phyloP scores from a whole-genome alignment of 2,797 vertebrate species.

The Meda fulgida region DNA sequence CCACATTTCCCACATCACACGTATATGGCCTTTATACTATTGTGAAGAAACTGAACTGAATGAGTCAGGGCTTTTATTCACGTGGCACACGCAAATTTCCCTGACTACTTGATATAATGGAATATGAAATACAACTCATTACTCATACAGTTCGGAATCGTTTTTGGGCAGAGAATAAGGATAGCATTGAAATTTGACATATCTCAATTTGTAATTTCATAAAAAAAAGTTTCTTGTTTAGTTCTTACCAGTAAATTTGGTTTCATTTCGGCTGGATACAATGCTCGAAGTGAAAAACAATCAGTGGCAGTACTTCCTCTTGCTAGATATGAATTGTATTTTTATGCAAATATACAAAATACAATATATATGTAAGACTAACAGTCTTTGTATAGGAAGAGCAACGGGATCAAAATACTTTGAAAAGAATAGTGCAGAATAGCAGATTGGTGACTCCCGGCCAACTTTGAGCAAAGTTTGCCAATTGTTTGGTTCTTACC shows the following conservation, averaged over 20 bases:
- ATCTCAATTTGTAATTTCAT: not conserved
- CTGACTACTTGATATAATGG: conserved; percentile 27
- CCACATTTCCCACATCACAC: conserved; percentile 22
- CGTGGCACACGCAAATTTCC: conserved; percentile 10
- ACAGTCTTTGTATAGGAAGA: not conserved
- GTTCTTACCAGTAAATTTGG: not conserved
- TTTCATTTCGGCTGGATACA: not conserved
- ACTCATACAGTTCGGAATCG: conserved; percentile 9
- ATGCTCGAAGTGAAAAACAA: not conserved
- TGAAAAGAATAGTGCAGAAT: conserved; percentile 11
- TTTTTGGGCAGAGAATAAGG: conserved; percentile 14
- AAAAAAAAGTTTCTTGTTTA: not conserved
- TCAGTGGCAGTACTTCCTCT: not conserved
- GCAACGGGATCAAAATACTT: not conserved
- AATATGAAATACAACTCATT: conserved; percentile 28
- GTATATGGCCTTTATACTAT: conserved; percentile 13
- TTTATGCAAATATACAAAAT: not conserved
- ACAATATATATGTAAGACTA: not conserved
- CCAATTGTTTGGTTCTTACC: not conserved
- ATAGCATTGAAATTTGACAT: not conserved
- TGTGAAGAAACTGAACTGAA: conserved; percentile 20
- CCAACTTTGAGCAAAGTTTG: conserved; percentile 3
- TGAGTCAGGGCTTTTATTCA: conserved; percentile 10
- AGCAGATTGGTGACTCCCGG: conserved; percentile 6
- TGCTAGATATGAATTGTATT: not conserved